A percentile compares a stretch with the other conserved stretches of the same genome.
Evolutionary conservation across 2,113 vertebrate species (phyloP).

Genomic region (Corapipo altera): DNA sequence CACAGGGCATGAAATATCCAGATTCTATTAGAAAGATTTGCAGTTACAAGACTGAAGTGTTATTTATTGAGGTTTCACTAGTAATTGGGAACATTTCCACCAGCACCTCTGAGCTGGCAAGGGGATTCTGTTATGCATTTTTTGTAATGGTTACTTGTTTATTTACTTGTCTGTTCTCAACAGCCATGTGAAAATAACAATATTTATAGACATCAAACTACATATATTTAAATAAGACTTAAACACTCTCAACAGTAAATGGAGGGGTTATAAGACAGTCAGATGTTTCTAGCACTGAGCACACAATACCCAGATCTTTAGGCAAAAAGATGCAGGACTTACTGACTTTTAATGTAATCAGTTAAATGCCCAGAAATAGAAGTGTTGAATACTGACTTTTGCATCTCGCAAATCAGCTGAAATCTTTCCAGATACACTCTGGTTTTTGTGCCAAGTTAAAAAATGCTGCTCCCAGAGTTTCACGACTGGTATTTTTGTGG

Average conservation of each 20-base stretch:
- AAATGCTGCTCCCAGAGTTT: background rate
- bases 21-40: slow-evolving; percentile 44
- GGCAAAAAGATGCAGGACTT: background rate
- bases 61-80: slow-evolving; percentile 1
- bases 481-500: background rate
- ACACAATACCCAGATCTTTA: background rate
- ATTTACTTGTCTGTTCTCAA: background rate
- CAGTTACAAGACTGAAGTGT: background rate
- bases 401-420: background rate
- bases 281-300: background rate
- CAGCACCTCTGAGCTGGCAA: background rate
- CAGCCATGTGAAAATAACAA: background rate
- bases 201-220: background rate
- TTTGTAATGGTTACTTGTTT: background rate
- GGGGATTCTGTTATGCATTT: background rate
- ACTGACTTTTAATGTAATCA: background rate
- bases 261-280: background rate
- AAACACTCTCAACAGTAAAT: background rate
- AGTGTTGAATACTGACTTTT: background rate
- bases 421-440: background rate
- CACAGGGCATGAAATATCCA: slow-evolving; percentile 12
- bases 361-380: background rate
- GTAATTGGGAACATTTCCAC: background rate
- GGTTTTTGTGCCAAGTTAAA: background rate
- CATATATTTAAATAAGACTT: background rate